Percentiles rank a stretch among this genome's conserved stretches.
Evolutionary conservation across 2,797 vertebrate genomes (phyloP).

Genomic region (Acanthurus tractus): DNA sequence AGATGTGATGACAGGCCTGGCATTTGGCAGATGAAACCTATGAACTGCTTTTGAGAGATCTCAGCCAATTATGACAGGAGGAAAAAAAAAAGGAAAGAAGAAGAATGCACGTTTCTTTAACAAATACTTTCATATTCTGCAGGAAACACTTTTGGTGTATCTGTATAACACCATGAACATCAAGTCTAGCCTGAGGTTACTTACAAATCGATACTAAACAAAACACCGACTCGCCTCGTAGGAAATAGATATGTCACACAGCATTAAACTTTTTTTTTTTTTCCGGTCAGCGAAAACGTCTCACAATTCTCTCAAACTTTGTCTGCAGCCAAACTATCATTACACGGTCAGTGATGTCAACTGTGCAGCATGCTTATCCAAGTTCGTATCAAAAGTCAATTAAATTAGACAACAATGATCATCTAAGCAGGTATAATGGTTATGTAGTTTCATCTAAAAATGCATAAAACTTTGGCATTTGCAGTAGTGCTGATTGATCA

Average conservation of each 20-base stretch:
- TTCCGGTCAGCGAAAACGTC: too few species aligned
- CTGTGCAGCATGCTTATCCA: constrained; percentile 13
- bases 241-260: too few species aligned
- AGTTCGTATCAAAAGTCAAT: constrained; percentile 52
- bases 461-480: constrained; percentile 63
- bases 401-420: constrained; percentile 46
- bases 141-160: constrained; percentile 10
- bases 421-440: constrained; percentile 49
- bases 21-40: constrained; percentile 61
- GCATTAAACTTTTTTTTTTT: too few species aligned
- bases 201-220: constrained; percentile 19
- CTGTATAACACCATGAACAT: constrained; percentile 8
- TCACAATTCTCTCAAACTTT: constrained; percentile 12
- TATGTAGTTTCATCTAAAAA: constrained; percentile 56
- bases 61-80: constrained; percentile 30
- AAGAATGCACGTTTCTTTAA: not conserved
- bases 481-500: constrained; percentile 65
- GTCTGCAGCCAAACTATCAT: constrained; percentile 29
- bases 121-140: not conserved
- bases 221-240: too few species aligned
- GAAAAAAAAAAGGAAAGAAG: not conserved
- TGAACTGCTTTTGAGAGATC: constrained; percentile 32
- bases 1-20: constrained; percentile 62
- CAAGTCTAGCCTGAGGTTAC: constrained; percentile 10
- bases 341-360: constrained; percentile 15